These are phyloP conservation scores for Metridium senile DNA, from an alignment of 92 coral and sea anemone species.

Conservation along the genomic window DNA sequence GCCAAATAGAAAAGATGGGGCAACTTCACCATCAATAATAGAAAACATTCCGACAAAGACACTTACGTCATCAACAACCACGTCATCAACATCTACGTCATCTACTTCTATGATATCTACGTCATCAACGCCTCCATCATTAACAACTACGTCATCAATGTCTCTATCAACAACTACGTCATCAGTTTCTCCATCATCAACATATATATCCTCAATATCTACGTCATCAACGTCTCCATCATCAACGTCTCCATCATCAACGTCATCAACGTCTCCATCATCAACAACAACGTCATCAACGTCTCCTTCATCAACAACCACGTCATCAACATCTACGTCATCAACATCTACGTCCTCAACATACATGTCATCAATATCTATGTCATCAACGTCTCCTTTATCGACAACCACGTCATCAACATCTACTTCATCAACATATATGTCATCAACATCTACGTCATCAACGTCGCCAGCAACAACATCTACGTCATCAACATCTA, in stretches of 20 bases:
- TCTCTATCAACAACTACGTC: not conserved
- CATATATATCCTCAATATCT: not conserved
- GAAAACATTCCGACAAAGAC: too few species aligned
- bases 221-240: not conserved
- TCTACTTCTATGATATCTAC: too few species aligned
- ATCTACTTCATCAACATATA: not conserved
- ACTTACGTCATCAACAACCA: too few species aligned
- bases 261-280: not conserved
- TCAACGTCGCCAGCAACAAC: not conserved
- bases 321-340: conserved; percentile 2
- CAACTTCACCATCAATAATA: too few species aligned
- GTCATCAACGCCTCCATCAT: too few species aligned
- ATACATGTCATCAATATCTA: not conserved
- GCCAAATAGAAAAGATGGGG: too few species aligned
- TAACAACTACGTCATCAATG: too few species aligned
- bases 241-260: not conserved
- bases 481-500: not conserved
- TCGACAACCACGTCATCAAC: not conserved
- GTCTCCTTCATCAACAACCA: not conserved
- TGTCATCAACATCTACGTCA: not conserved
- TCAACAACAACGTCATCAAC: not conserved
- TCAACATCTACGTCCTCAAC: not conserved
- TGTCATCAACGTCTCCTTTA: not conserved
- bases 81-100: too few species aligned
- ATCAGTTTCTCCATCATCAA: not conserved